Evolutionary conservation across 2,797 vertebrate species (phyloP).

Genomic region (Neostethus bicornis): DNA sequence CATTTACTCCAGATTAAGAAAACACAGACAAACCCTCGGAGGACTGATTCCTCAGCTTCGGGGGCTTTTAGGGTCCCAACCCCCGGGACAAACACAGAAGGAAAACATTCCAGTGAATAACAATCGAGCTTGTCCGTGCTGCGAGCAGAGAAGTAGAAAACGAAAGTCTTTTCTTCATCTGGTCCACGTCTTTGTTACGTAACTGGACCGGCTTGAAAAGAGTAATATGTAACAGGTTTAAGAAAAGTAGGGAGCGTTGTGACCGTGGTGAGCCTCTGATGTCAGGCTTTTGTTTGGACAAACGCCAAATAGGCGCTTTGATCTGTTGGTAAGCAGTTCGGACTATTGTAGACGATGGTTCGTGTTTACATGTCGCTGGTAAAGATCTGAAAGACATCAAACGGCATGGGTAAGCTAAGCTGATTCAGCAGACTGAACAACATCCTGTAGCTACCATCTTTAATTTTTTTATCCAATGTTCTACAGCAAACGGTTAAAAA

Average conservation of each 20-base stretch:
- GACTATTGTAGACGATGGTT: slow-evolving; percentile 11
- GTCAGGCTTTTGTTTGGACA: slow-evolving; percentile 42
- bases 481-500: too few relatives aligned
- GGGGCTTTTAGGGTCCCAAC: slow-evolving; percentile 25
- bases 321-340: slow-evolving; percentile 11
- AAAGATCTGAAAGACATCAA: slow-evolving; percentile 18
- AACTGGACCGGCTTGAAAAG: slow-evolving; percentile 46
- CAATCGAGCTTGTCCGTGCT: slow-evolving; percentile 50
- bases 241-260: slow-evolving; percentile 33
- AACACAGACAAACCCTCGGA: slow-evolving; percentile 24
- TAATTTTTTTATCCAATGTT: too few relatives aligned
- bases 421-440: slow-evolving; percentile 36
- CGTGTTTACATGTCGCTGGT: slow-evolving; percentile 12
- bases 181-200: slow-evolving; percentile 63
- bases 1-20: slow-evolving; percentile 38
- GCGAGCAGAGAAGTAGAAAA: slow-evolving; percentile 49
- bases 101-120: slow-evolving; percentile 61
- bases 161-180: slow-evolving; percentile 63
- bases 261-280: slow-evolving; percentile 37
- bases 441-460: too few relatives aligned
- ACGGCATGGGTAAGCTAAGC: slow-evolving; percentile 12
- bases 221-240: slow-evolving; percentile 38
- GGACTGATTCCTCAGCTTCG: slow-evolving; percentile 23
- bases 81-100: slow-evolving; percentile 57
- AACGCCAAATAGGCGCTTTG: slow-evolving; percentile 50